Conservation (phyloP, 2,888 invertebrate genomes). For the Mylabris sibirica region DNA sequence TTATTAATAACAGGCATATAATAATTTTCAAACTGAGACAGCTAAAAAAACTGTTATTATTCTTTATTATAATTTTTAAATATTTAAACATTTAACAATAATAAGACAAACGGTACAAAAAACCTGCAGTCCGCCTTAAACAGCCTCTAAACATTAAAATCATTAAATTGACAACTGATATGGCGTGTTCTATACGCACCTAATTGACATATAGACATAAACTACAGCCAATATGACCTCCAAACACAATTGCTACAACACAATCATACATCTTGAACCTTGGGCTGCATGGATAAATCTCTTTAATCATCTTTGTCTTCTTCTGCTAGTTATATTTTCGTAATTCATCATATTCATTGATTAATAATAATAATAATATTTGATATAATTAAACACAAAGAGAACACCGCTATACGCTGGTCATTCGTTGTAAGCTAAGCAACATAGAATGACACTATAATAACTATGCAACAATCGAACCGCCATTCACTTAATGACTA, state of each 20-base stretch:
- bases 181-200: conserved; percentile 58
- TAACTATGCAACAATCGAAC: conserved; percentile 47
- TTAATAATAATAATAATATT: background rate
- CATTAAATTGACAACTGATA: conserved; percentile 60
- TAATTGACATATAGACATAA: conserved; percentile 58
- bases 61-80: conserved; percentile 5
- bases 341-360: conserved; percentile 8
- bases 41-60: conserved; percentile 4
- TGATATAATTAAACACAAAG: conserved; percentile 30
- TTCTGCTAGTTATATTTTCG: background rate
- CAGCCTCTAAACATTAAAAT: conserved; percentile 58
- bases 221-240: conserved; percentile 52
- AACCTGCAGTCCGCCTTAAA: conserved; percentile 53
- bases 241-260: conserved; percentile 59
- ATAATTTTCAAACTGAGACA: conserved; percentile 16
- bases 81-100: conserved; percentile 33
- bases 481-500: conserved; percentile 46
- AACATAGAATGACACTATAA: conserved; percentile 51
- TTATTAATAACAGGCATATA: conserved; percentile 28
- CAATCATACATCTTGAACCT: conserved; percentile 51
- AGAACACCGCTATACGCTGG: conserved; percentile 41
- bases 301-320: background rate
- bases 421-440: conserved; percentile 55
- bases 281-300: conserved; percentile 41
- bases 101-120: conserved; percentile 29